Evolutionary conservation across 2,888 invertebrate genomes (phyloP).

Genomic region (Agonopterix arenella): DNA sequence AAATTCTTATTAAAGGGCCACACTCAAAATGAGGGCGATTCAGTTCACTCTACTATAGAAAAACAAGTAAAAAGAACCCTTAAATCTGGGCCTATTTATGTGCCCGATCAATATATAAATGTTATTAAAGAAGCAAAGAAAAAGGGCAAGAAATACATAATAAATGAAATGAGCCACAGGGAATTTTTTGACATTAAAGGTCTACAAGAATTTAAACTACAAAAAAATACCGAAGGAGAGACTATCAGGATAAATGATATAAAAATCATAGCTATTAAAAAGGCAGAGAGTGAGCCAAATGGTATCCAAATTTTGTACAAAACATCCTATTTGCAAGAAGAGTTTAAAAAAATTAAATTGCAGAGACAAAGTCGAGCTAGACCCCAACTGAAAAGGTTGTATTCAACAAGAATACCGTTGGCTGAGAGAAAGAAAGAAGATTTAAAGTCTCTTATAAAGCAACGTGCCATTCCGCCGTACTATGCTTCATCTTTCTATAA

Average conservation of each 20-base stretch:
- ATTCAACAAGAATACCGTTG: too few species aligned
- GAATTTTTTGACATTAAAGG: constrained; percentile 22
- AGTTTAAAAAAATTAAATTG: not conserved
- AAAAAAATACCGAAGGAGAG: constrained; percentile 1
- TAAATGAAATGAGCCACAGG: constrained; percentile 19
- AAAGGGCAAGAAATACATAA: constrained; percentile 16
- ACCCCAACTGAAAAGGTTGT: too few species aligned
- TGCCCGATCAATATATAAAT: constrained; percentile 7
- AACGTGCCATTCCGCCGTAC: too few species aligned
- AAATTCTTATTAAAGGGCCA: constrained; percentile 11
- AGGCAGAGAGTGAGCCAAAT: not conserved
- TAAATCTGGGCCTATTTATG: constrained; percentile 3
- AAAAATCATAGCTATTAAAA: not conserved
- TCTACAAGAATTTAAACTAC: constrained; percentile 13
- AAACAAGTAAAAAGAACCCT: constrained; percentile 11
- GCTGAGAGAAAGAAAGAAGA: too few species aligned
- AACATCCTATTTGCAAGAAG: not conserved
- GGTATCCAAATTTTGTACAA: not conserved
- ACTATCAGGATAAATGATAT: not conserved
- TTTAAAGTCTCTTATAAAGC: too few species aligned
- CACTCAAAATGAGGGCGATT: constrained; percentile 12
- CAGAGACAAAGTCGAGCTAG: not conserved
- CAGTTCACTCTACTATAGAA: constrained; percentile 9
- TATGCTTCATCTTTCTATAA: too few species aligned
- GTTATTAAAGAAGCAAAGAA: constrained; percentile 24